Evolutionary conservation across 1,140 invertebrate species (phyloP).

Genomic region (Rhagoletis zephyria): DNA sequence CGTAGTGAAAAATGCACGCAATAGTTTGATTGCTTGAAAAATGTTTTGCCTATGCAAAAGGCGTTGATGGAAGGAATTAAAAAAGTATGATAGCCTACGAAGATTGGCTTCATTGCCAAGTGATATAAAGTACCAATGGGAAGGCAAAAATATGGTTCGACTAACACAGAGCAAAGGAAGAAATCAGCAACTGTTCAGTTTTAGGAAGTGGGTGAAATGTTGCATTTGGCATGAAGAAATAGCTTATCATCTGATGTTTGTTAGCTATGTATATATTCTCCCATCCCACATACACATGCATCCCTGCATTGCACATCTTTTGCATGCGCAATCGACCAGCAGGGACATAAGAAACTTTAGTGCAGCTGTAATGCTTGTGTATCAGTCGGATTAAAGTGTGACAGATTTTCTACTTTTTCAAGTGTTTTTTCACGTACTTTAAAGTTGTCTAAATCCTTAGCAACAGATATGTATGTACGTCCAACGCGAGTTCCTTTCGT

Average conservation of each 20-base stretch:
- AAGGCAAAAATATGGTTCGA: neutral
- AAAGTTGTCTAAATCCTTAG: neutral
- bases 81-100: neutral
- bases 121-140: neutral
- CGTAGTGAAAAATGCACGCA: neutral
- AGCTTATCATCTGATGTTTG: neutral
- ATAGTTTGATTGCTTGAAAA: constrained; percentile 3
- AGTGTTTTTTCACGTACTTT: neutral
- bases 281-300: neutral
- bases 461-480: neutral
- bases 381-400: constrained; percentile 31
- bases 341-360: neutral
- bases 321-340: neutral
- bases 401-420: constrained; percentile 11
- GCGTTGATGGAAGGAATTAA: constrained; percentile 19
- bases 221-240: neutral
- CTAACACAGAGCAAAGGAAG: neutral
- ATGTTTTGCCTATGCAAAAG: neutral
- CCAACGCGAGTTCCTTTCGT: neutral
- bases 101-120: neutral
- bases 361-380: constrained; percentile 4
- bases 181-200: neutral
- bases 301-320: neutral
- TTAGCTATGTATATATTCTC: neutral
- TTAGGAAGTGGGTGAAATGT: neutral